Percentiles rank a stretch among this genome's conserved stretches.
These are phyloP conservation scores for Leptestheria dahalacensis DNA, from an alignment of 1,140 invertebrate species.

Conservation along the genomic window DNA sequence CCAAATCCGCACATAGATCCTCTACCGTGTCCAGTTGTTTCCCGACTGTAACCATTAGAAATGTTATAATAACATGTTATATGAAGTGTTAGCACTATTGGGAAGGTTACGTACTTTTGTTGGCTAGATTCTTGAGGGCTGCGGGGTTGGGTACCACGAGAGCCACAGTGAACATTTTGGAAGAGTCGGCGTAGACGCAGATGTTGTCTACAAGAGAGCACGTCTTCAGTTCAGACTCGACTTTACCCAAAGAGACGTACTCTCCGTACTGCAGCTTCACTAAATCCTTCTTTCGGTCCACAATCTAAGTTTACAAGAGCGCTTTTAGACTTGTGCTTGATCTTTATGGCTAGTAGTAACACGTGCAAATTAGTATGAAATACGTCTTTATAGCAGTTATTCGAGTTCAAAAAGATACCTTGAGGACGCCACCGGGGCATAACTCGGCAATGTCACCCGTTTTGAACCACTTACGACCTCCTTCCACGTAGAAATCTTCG, in stretches of 20 bases:
- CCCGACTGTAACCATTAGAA: slow-evolving; percentile 1
- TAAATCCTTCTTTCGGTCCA: slow-evolving; percentile 94
- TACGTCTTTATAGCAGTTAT: too few relatives aligned
- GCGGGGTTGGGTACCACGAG: slow-evolving; percentile 73
- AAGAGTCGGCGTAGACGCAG: slow-evolving; percentile 78
- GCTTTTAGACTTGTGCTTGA: too few relatives aligned
- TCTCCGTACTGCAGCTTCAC: slow-evolving; percentile 95
- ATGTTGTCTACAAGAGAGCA: slow-evolving; percentile 88
- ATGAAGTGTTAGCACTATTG: too few relatives aligned
- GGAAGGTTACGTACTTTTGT: slow-evolving; percentile 6
- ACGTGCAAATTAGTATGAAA: neutral
- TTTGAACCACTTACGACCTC: slow-evolving; percentile 76
- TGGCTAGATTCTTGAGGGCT: slow-evolving; percentile 18
- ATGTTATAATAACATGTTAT: too few relatives aligned
- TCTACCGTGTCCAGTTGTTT: slow-evolving; percentile 36
- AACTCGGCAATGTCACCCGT: slow-evolving; percentile 94
- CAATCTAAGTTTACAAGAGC: neutral
- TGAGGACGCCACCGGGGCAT: slow-evolving; percentile 77
- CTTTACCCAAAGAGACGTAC: slow-evolving; percentile 87
- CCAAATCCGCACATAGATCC: slow-evolving; percentile 50
- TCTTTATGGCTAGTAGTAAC: neutral
- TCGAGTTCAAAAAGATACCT: too few relatives aligned
- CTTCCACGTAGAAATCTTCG: slow-evolving; percentile 75
- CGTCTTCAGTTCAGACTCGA: slow-evolving; percentile 81
- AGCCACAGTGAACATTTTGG: slow-evolving; percentile 72